A percentile compares a stretch with the other conserved stretches of the same genome.
These are phyloP conservation scores for Phyllostomus discolor DNA, from an alignment of 2,113 vertebrate species.

Conservation along the genomic window DNA sequence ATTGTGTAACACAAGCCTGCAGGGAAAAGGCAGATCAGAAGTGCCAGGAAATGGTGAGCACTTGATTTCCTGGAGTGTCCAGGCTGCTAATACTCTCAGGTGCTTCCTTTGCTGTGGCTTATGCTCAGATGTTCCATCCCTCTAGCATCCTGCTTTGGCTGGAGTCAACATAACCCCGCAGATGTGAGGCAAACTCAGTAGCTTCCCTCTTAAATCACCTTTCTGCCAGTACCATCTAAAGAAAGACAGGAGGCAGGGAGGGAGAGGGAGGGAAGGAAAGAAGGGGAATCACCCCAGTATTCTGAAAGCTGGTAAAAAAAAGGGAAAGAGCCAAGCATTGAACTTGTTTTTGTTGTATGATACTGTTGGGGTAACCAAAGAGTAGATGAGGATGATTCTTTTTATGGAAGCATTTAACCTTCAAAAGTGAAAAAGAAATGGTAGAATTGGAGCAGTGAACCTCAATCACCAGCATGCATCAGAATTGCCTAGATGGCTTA, in stretches of 20 bases:
- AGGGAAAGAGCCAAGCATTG: background rate
- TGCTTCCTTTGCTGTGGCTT: background rate
- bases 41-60: background rate
- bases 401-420: background rate
- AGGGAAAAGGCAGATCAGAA: background rate
- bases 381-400: background rate
- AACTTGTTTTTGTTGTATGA: background rate
- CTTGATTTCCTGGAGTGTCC: background rate
- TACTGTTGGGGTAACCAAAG: background rate
- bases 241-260: too few species aligned
- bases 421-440: background rate
- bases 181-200: background rate
- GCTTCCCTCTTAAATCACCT: background rate
- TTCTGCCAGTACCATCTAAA: background rate
- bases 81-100: too few species aligned
- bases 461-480: background rate
- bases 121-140: background rate
- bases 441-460: background rate
- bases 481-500: background rate
- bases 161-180: background rate
- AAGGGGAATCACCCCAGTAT: background rate
- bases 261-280: background rate
- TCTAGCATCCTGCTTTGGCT: background rate
- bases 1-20: conserved; percentile 17
- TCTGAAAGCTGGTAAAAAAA: background rate